Conservation (phyloP, 2,888 invertebrate species). For the Polylopha cassiicola region DNA sequence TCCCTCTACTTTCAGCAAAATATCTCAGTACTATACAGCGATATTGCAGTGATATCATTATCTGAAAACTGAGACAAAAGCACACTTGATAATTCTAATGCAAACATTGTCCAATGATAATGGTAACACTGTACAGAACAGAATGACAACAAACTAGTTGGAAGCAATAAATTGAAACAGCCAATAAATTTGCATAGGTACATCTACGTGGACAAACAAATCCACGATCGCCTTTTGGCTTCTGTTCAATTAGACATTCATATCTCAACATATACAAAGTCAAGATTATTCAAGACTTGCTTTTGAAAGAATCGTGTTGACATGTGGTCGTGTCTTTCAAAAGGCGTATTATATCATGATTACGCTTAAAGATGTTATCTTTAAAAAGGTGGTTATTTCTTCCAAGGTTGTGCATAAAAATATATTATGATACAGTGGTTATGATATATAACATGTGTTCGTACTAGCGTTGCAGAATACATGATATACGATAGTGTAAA, state of each 20-base stretch:
- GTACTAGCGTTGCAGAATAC: conserved; percentile 11
- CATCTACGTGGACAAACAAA: no score
- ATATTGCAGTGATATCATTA: no score
- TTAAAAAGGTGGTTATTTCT: conserved; percentile 19
- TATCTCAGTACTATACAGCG: no score
- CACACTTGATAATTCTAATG: no score
- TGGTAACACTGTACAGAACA: no score
- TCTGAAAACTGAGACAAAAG: no score
- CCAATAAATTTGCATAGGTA: conserved; percentile 41
- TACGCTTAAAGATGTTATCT: conserved; percentile 18
- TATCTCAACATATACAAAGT: conserved; percentile 18
- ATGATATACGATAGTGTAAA: conserved; percentile 10
- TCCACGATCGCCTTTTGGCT: no score
- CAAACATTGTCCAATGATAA: no score
- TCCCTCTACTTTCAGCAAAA: no score
- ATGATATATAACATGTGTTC: not conserved
- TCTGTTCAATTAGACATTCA: no score
- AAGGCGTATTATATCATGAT: conserved; percentile 33
- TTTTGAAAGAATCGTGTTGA: conserved; percentile 37
- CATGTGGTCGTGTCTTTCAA: conserved; percentile 33
- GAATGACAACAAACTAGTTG: conserved; percentile 31
- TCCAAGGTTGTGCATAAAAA: conserved; percentile 6
- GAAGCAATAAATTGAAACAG: conserved; percentile 33
- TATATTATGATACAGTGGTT: conserved; percentile 1
- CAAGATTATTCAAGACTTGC: conserved; percentile 19